Percentiles rank a stretch among this genome's conserved stretches.
These are phyloP conservation scores for Muricea muricata DNA, from an alignment of 92 coral and sea anemone genomes.

Conservation along the genomic window DNA sequence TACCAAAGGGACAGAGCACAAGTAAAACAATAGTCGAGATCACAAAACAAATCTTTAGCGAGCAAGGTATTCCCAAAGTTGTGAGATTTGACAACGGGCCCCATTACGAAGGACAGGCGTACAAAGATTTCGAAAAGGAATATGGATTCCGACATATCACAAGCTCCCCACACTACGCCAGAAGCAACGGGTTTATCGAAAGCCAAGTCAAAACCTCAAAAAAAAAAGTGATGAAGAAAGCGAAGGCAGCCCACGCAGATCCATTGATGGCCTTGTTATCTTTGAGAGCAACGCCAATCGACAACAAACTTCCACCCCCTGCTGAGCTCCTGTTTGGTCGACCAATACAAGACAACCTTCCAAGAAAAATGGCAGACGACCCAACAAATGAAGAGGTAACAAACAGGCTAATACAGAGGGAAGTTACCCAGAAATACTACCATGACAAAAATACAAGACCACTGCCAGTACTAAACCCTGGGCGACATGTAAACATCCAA, in stretches of 20 bases:
- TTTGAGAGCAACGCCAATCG: constrained; percentile 38
- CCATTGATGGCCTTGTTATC: constrained; percentile 50
- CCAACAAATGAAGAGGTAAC: constrained; percentile 22
- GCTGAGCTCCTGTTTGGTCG: constrained; percentile 65
- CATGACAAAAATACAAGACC: constrained; percentile 42
- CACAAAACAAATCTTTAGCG: constrained; percentile 66
- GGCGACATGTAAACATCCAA: constrained; percentile 42
- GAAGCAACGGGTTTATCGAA: constrained; percentile 63
- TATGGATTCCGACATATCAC: constrained; percentile 68
- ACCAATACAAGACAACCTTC: constrained; percentile 59
- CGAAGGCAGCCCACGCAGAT: constrained; percentile 42
- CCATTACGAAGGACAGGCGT: constrained; percentile 53
- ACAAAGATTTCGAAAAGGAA: constrained; percentile 54
- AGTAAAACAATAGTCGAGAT: constrained; percentile 51
- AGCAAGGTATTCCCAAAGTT: constrained; percentile 58
- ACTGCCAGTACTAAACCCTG: constrained; percentile 48
- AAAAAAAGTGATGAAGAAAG: constrained; percentile 38
- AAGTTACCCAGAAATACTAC: constrained; percentile 55
- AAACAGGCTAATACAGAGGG: constrained; percentile 51
- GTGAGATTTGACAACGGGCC: constrained; percentile 72
- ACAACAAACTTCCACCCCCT: constrained; percentile 61
- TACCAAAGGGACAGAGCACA: constrained; percentile 68
- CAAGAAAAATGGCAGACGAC: constrained; percentile 32
- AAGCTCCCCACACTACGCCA: constrained; percentile 64
- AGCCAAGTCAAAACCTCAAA: constrained; percentile 60